Conservation (phyloP, 2,888 invertebrate species). For the Stramonita haemastoma region DNA sequence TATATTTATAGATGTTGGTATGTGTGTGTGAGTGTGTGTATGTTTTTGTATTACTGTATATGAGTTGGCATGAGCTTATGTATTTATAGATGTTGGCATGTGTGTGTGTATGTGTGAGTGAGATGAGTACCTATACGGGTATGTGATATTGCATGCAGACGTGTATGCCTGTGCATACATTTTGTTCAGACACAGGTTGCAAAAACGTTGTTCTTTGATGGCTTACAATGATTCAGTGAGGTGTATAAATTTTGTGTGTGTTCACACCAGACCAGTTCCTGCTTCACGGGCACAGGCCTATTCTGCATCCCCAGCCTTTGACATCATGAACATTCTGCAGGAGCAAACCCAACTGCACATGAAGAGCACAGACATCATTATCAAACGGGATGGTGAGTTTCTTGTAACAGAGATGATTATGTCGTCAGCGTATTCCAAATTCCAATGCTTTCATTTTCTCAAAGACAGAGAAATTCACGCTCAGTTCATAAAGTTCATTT, state of each 20-base stretch:
- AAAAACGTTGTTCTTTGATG: too few relatives aligned
- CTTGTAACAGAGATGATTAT: too few relatives aligned
- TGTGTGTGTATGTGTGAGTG: conserved; percentile 10
- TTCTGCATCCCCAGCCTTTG: conserved; percentile 53
- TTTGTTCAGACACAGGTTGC: too few relatives aligned
- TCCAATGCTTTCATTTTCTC: too few relatives aligned
- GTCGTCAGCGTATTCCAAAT: too few relatives aligned
- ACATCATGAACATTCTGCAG: conserved; percentile 77
- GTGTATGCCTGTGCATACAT: too few relatives aligned
- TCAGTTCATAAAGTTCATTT: too few relatives aligned
- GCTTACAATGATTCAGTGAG: neutral
- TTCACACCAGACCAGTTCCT: conserved; percentile 14
- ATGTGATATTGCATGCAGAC: too few relatives aligned
- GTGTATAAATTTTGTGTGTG: neutral
- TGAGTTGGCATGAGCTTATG: neutral
- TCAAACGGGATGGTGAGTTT: conserved; percentile 75
- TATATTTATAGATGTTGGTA: too few relatives aligned
- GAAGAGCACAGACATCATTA: conserved; percentile 72
- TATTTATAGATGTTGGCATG: neutral
- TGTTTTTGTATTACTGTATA: neutral
- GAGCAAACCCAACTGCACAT: conserved; percentile 73
- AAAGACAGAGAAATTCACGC: too few relatives aligned
- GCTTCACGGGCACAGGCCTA: conserved; percentile 4
- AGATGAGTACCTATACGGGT: too few relatives aligned
- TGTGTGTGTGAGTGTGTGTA: neutral